Evolutionary conservation across 2,113 vertebrate genomes (phyloP), one percentile per base, ranked within the genome.

Genomic region (Scomber japonicus): DNA sequence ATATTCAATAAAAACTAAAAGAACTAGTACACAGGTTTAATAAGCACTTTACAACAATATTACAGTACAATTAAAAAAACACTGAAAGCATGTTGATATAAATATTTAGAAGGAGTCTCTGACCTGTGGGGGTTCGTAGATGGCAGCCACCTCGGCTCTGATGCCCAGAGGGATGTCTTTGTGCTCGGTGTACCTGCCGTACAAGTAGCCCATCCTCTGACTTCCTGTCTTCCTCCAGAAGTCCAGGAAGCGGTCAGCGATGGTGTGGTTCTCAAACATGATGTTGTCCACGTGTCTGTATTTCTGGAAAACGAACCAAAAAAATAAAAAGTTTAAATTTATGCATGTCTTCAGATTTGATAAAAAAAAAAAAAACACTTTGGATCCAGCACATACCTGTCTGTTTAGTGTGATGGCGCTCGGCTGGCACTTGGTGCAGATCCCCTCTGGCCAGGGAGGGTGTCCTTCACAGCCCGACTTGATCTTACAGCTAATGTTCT

Each of bases 401-500:
- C 98, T 95, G 83, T 97, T 99, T 50, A 99, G 96, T 0, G 97
- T 99, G 95, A 99, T 96, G 83, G 98, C 98, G 3, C 98, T 99
- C 16, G 98, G 98, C 88, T 99, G 98, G 85, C 98, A 99, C 91
- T 99, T 99, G 6, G 98, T 99, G 86, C 98, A 99, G 93, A 99
- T 99, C 30, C 98, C 98, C 63, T 99, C 97, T 0, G 98, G 98
- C 98, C 98, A 99, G 0, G 98, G 98, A 31, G 96, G 96, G 80
- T 99, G 98, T 0, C 98, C 98, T 90, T 99, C 98, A 3, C 98
- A 99, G 16, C 98, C 98, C 0, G 97, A 98, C 86, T 99, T 99
- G 88, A 99, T 98, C 92, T 99, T 99, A 94, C 98, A 99, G 91
- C 97, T 99, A 95, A 99, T 98, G 93, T 99, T 99, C 93, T 99